phyloP scores from a whole-genome alignment of 2,113 vertebrate genomes.

The Ariopsis seemanni region DNA sequence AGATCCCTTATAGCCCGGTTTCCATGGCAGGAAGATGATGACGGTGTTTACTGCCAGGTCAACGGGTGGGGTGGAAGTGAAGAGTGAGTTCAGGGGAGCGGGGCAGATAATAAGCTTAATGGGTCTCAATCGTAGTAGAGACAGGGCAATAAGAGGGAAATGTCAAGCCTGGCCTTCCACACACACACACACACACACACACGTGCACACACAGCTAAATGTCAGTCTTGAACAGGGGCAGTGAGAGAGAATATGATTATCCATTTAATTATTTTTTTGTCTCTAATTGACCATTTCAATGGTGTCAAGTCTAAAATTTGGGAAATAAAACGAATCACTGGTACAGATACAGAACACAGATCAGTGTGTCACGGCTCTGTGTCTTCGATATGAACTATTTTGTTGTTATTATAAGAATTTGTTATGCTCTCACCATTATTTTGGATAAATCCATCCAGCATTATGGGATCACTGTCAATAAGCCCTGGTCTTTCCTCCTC shows the following conservation, averaged over 20 bases:
- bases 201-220: conserved; percentile 29
- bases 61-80: conserved; percentile 56
- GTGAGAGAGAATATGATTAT: conserved; percentile 27
- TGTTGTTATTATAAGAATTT: conserved; percentile 5
- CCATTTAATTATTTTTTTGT: conserved; percentile 27
- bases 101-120: conserved; percentile 53
- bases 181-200: conserved; percentile 18
- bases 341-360: not conserved
- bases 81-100: conserved; percentile 63
- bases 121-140: conserved; percentile 48
- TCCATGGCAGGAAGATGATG: conserved; percentile 18
- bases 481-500: conserved; percentile 10
- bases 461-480: not conserved
- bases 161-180: conserved; percentile 26
- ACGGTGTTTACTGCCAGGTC: conserved; percentile 41
- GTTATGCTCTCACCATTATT: not conserved
- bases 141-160: conserved; percentile 53
- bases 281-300: conserved; percentile 33
- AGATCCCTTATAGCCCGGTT: conserved; percentile 6
- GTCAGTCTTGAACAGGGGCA: conserved; percentile 40
- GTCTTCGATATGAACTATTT: not conserved
- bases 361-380: not conserved
- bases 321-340: not conserved
- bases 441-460: not conserved
- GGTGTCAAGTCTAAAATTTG: not conserved